Evolutionary conservation across 92 coral and sea anemone genomes (phyloP).

Genomic region (Plumapathes pennacea): DNA sequence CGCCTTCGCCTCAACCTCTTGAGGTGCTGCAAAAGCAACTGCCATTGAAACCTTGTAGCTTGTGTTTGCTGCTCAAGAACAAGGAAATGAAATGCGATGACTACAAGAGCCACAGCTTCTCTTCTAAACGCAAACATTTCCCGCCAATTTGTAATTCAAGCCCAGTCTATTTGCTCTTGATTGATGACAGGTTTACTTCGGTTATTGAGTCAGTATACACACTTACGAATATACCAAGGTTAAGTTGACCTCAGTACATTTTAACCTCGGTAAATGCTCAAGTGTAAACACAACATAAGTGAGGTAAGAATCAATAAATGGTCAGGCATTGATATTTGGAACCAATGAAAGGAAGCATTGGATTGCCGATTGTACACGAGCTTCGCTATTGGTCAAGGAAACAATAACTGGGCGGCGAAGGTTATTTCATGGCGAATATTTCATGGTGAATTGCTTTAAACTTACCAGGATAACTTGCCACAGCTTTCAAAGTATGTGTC

Average conservation of each 20-base stretch:
- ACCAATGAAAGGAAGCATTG: too few species aligned
- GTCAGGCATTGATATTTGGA: too few species aligned
- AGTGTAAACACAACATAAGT: constrained; percentile 43
- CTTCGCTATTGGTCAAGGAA: too few species aligned
- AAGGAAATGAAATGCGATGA: constrained; percentile 27
- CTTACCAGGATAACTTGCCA: too few species aligned
- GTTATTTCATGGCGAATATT: too few species aligned
- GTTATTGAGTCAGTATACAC: constrained; percentile 29
- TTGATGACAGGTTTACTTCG: constrained; percentile 25
- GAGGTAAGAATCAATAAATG: too few species aligned
- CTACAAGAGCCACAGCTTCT: constrained; percentile 18
- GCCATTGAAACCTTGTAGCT: constrained; percentile 12
- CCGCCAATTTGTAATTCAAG: constrained; percentile 16
- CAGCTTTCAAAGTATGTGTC: too few species aligned
- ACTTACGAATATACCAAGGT: constrained; percentile 28
- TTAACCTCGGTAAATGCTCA: constrained; percentile 37
- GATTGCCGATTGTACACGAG: too few species aligned
- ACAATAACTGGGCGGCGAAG: too few species aligned
- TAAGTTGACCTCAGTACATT: constrained; percentile 37
- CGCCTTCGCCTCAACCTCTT: constrained; percentile 25
- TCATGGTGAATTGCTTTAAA: too few species aligned
- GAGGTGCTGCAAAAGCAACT: constrained; percentile 14
- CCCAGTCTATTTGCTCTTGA: constrained; percentile 17
- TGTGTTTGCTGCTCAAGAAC: constrained; percentile 34
- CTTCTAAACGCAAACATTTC: constrained; percentile 21